Evolutionary conservation across 2,113 vertebrate genomes (phyloP).

Genomic region (Amblyopsis rosae): DNA sequence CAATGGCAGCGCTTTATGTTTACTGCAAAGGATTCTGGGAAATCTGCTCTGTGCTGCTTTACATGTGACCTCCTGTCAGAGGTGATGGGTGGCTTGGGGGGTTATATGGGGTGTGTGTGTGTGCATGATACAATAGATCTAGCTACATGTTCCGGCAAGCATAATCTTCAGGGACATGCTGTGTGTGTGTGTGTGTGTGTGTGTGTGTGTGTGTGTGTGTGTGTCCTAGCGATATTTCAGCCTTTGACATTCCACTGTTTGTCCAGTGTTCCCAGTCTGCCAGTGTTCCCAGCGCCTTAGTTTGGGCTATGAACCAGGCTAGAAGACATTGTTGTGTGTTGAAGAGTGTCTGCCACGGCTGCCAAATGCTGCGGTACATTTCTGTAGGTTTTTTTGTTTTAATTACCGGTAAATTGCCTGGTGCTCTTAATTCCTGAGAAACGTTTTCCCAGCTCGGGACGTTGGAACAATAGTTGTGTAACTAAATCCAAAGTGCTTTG

Average conservation of each 20-base stretch:
- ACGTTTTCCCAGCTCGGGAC: background rate
- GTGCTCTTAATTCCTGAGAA: slow-evolving; percentile 3
- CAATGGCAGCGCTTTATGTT: too few species aligned
- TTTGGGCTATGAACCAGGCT: too few species aligned
- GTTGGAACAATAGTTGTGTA: background rate
- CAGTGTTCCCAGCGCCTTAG: background rate
- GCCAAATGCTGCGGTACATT: too few species aligned
- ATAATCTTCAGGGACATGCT: background rate
- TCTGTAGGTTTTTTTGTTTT: too few species aligned
- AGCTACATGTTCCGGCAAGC: background rate
- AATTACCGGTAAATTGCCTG: background rate
- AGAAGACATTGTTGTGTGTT: too few species aligned
- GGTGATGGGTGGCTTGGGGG: too few species aligned
- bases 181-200: background rate
- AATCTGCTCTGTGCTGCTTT: too few species aligned
- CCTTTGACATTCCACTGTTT: background rate
- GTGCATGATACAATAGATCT: background rate
- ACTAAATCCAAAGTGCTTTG: background rate
- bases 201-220: slow-evolving; percentile 6
- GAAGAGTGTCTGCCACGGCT: too few species aligned
- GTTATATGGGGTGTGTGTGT: too few species aligned
- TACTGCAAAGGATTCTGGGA: too few species aligned
- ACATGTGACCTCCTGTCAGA: too few species aligned
- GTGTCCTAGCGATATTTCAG: background rate
- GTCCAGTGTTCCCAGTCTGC: background rate